Evolutionary conservation across 1,140 invertebrate genomes (phyloP).

Genomic region (Heliconius nattereri): DNA sequence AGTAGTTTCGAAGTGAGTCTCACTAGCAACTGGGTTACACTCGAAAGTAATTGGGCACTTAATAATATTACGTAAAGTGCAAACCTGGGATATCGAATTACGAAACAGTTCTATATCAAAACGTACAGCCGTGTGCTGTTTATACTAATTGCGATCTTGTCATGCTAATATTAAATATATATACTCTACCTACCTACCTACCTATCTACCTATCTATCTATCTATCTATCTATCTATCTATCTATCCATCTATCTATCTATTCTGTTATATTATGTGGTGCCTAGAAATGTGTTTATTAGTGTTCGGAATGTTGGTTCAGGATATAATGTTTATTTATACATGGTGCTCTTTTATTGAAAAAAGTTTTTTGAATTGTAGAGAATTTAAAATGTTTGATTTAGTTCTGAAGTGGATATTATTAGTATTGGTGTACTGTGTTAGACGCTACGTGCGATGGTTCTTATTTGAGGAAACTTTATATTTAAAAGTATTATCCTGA

Average conservation of each 20-base stretch:
- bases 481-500: too few species aligned
- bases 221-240: background rate
- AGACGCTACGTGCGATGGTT: too few species aligned
- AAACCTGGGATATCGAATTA: constrained; percentile 14
- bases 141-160: constrained; percentile 8
- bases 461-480: too few species aligned
- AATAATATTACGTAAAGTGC: constrained; percentile 22
- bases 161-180: constrained; percentile 4
- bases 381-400: too few species aligned
- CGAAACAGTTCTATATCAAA: constrained; percentile 4
- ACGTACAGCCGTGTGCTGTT: constrained; percentile 1
- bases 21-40: background rate
- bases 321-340: too few species aligned
- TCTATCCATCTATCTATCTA: too few species aligned
- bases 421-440: too few species aligned
- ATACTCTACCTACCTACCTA: background rate
- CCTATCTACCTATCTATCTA: too few species aligned
- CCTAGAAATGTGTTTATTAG: constrained; percentile 5
- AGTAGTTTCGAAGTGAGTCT: constrained; percentile 15
- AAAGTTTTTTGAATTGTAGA: too few species aligned
- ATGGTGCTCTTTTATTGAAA: too few species aligned
- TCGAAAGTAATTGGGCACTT: constrained; percentile 19
- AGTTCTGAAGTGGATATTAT: too few species aligned
- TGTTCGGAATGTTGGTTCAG: background rate
- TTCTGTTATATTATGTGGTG: background rate